phyloP scores from a whole-genome alignment of 1,140 invertebrate species.

The Micrasema minimum region DNA sequence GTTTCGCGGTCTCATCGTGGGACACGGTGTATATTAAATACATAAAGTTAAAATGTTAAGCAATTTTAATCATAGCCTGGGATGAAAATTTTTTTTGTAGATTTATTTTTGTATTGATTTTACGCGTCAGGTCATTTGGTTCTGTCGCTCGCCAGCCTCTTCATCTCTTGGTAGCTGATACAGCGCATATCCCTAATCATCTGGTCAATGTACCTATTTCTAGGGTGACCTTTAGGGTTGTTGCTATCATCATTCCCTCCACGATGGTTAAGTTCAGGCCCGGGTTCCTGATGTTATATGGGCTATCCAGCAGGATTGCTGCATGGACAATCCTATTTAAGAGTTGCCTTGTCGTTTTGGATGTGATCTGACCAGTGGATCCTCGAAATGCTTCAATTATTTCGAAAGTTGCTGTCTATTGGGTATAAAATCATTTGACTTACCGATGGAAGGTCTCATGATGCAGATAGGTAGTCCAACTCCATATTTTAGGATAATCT shows the following conservation, averaged over 20 bases:
- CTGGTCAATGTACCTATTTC: no score
- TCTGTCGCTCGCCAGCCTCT: no score
- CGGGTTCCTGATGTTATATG: neutral
- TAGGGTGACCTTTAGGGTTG: no score
- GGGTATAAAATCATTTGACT: constrained; percentile 51
- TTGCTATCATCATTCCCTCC: neutral
- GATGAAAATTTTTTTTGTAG: no score
- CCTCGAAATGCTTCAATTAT: neutral
- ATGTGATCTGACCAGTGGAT: neutral
- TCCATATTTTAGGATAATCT: constrained; percentile 73
- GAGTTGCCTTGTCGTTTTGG: neutral
- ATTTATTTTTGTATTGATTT: no score
- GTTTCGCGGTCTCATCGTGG: no score
- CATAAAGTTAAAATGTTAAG: no score
- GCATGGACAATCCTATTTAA: neutral
- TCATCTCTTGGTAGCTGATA: no score
- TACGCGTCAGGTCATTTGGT: no score
- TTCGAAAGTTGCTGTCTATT: neutral
- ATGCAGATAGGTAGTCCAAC: constrained; percentile 83
- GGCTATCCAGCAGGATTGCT: neutral
- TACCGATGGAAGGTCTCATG: constrained; percentile 90
- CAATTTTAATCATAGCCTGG: no score
- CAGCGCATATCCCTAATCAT: no score
- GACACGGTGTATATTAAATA: no score
- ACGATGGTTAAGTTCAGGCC: neutral